Evolutionary conservation across 2,113 vertebrate genomes (phyloP).

Genomic region (Catharus fuscescens): DNA sequence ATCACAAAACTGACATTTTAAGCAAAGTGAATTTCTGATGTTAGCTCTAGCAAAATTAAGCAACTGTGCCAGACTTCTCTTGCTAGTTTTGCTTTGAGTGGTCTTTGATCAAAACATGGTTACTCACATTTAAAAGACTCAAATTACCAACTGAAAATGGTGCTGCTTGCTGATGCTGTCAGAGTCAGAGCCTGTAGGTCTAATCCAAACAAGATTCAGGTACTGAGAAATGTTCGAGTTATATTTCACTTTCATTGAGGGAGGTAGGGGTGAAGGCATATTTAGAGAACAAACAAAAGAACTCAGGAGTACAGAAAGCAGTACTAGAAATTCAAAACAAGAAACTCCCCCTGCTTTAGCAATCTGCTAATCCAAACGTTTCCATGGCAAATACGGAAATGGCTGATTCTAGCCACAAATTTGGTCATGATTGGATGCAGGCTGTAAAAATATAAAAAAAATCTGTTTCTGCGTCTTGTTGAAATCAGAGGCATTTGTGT

Average conservation of each 20-base stretch:
- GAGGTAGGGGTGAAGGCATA: neutral
- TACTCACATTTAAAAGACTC: neutral
- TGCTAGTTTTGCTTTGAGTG: neutral
- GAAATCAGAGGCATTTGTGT: neutral
- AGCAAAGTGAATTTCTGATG: neutral
- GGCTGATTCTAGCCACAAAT: neutral
- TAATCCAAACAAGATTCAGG: neutral
- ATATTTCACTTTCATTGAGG: neutral
- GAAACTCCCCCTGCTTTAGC: neutral
- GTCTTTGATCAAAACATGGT: neutral
- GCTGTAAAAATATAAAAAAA: neutral
- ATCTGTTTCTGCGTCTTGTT: neutral
- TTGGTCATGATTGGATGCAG: neutral
- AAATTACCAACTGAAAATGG: neutral
- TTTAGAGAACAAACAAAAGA: neutral
- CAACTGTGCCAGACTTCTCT: neutral
- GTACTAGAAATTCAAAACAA: neutral
- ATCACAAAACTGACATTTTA: neutral
- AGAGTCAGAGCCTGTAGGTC: neutral
- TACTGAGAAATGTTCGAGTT: neutral
- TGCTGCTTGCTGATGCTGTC: neutral
- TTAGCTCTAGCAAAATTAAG: neutral
- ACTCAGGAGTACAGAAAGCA: neutral
- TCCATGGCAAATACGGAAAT: slow-evolving; percentile 19
- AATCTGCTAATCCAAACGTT: neutral